A percentile compares a stretch with the other conserved stretches of the same genome.
Evolutionary conservation across 2,113 vertebrate species (phyloP).

Genomic region (Chrysochloris asiatica): DNA sequence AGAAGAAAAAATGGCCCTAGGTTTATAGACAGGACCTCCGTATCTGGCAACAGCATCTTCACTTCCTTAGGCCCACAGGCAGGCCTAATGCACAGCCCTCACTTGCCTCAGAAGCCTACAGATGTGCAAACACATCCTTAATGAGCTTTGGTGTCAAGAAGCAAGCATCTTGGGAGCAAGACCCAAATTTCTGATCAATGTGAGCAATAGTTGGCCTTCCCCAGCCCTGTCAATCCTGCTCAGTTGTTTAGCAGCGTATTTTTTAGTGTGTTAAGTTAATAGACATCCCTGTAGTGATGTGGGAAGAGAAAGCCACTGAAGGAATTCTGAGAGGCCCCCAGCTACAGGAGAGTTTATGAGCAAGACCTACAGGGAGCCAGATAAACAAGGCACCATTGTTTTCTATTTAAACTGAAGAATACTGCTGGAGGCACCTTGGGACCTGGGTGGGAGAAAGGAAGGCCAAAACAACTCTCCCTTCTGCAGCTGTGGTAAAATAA

Average conservation of each 20-base stretch:
- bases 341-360: neutral
- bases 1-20: neutral
- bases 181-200: constrained; percentile 57
- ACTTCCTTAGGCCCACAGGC: neutral
- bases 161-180: neutral
- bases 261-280: constrained; percentile 67
- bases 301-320: constrained; percentile 41
- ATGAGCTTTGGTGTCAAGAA: constrained; percentile 65
- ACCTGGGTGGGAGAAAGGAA: neutral
- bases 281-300: constrained; percentile 67
- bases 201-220: constrained; percentile 52
- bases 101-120: neutral
- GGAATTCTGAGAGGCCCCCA: neutral
- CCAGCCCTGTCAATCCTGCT: neutral
- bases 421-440: neutral
- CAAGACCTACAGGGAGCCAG: accelerated
- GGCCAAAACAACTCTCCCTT: neutral
- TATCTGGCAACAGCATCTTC: neutral
- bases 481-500: neutral
- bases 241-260: constrained; percentile 44
- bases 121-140: constrained; percentile 48
- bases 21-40: neutral
- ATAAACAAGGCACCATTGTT: neutral
- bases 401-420: neutral
- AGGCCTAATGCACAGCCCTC: neutral